Base-by-base conservation (phyloP, 2,797 vertebrate species). In the Tapera naevia region DNA sequence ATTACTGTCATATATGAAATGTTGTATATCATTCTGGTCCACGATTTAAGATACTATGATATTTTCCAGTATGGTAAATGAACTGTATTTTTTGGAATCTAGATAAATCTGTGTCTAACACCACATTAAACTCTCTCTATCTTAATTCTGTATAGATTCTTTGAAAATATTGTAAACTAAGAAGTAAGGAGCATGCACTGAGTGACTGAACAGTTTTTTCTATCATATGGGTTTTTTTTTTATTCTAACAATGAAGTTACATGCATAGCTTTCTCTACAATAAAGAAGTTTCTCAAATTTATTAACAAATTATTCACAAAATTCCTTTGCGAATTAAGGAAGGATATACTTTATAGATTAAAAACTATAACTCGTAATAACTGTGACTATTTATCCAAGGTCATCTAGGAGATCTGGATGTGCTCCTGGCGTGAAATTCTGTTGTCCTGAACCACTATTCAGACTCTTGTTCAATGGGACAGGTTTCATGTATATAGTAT, bases 241-340 rank as follows among this genome's bases (percentile, higher is more conserved):
- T 65, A n/a, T 57, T 85, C 17, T 60, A 67, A 13, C 16, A 39
- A 22, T 67, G 14, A 45, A 87, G 4, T 2, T 50, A 24, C 8
- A 28, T 53, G 5, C 2, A 12, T 23, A 39, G 1, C 18, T 45
- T 2, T 39, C 7, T 22, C 17, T 46, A 27, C 5, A 24, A 4
- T 19, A 43, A 15, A 7, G 9, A 70, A 43, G 3, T 14, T 70
- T 66, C 35, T 53, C 10, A 65, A 37, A 67, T 24, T 28, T 39
- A 24, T 61, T 66, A 37, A 21, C 2, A 80, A 24, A 39, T 60
- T 37, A 66, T 62, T 58, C 16, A 62, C 11, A 41, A 32, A 79
- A 27, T 2, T 51, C 1, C 21, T 39, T 45, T 50, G 32, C 43
- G 28, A 54, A 39, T 7, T 70, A 51, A 72, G 4, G 8, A 70